Conservation (phyloP, 2,113 vertebrate genomes). For the Orientallactaga bullata region DNA sequence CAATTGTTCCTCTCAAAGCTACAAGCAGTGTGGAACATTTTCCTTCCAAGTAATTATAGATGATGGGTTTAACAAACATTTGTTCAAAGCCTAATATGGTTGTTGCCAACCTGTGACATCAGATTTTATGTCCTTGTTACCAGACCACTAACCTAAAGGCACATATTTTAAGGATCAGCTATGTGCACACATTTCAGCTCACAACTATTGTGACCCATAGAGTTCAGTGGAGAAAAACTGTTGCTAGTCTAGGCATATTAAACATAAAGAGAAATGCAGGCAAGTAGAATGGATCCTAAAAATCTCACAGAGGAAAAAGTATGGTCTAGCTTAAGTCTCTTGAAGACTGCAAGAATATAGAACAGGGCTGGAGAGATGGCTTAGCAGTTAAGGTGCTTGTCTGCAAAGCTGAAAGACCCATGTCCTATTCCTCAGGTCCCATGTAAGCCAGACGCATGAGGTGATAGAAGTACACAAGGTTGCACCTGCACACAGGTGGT, state of each 20-base stretch:
- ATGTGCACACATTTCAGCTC: neutral
- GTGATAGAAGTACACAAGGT: no score
- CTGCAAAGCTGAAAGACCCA: no score
- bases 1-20: neutral
- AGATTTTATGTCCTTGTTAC: neutral
- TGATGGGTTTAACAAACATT: slow-evolving; percentile 9
- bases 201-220: neutral
- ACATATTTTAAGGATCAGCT: neutral
- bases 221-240: neutral
- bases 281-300: neutral
- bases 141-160: slow-evolving; percentile 1
- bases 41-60: neutral
- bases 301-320: neutral
- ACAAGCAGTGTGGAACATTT: neutral
- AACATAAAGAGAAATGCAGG: neutral
- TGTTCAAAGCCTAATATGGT: neutral
- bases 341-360: neutral
- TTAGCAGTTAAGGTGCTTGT: no score
- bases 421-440: no score
- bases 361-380: no score
- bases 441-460: no score
- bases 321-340: neutral
- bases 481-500: no score
- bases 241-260: neutral
- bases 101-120: neutral